Base-by-base conservation (phyloP, 1,140 invertebrate species). In the Pseudobourletiella spinata region DNA sequence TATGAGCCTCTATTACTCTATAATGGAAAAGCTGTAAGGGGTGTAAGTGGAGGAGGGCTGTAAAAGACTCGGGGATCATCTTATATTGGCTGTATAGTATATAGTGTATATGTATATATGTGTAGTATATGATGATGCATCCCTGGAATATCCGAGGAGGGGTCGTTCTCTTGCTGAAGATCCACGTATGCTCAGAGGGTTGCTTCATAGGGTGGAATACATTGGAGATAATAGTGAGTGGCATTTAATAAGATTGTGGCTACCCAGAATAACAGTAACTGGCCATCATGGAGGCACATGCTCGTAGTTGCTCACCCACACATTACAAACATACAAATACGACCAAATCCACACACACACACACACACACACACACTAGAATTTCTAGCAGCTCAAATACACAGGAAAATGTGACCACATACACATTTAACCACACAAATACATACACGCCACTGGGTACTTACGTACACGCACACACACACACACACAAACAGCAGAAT, bases 181-280 rank as follows among this genome's bases (percentile, higher is more conserved):
- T n/a, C n/a, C n/a, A n/a, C n/a, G n/a, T n/a, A 48, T 18, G 22
- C 6, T 15, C 8, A 8, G 46, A 48, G 28, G 20, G 51, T 24
- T 54, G 28, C 28, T 25, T 25, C 1, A 44, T 57, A 43, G 39
- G n/a, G n/a, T n/a, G n/a, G n/a, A n/a, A n/a, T 57, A 26, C 29
- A 43, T 11, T 29, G 59, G 30, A 61, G 59, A 61, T 61, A 61
- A 61, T 61, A 61, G 48, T 55, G 56, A 61, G 59, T 61, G 52
- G 52, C 60, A 62, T 62, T 57, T 62, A 57, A 62, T 62, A 62
- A 39, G 60, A 4, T 24, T 8, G 48, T 51, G 48, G 48, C 28
- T 51, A 26, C 48, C 48, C 22, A 26, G 24, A 25, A 51, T 51
- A 51, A 51, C 48, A 8, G 25, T 51, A 51, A 51, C 4, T 25